phyloP scores from a whole-genome alignment of 2,888 invertebrate species.

The Eurytoma adleriae region DNA sequence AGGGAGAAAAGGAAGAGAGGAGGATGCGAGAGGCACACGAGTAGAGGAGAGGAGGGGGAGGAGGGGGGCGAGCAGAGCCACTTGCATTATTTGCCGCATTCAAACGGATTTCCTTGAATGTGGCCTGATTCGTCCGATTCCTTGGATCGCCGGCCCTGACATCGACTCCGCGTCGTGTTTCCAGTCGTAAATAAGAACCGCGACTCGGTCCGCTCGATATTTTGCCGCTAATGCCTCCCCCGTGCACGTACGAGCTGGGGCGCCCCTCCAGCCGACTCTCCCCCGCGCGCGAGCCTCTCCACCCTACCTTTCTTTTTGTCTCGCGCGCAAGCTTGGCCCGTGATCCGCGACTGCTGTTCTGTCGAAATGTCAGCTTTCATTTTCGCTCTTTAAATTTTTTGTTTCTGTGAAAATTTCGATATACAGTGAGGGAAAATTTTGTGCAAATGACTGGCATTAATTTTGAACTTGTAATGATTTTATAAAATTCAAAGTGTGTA shows the following conservation, averaged over 20 bases:
- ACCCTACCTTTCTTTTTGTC: not conserved
- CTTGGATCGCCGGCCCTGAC: constrained; percentile 57
- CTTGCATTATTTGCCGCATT: constrained; percentile 58
- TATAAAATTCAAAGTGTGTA: too few relatives aligned
- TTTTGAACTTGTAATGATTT: too few relatives aligned
- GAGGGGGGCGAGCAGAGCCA: constrained; percentile 23
- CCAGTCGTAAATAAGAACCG: constrained; percentile 55
- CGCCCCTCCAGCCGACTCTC: not conserved
- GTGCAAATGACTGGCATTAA: too few relatives aligned
- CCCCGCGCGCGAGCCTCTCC: not conserved
- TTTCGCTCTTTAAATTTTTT: too few relatives aligned
- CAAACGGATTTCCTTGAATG: constrained; percentile 58
- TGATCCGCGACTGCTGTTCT: not conserved
- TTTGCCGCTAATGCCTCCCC: constrained; percentile 43
- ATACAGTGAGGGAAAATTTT: too few relatives aligned
- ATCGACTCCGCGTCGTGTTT: constrained; percentile 41
- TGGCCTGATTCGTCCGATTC: constrained; percentile 58
- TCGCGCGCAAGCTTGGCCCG: not conserved
- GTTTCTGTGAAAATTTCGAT: too few relatives aligned
- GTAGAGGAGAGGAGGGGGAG: not conserved
- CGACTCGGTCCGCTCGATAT: constrained; percentile 46
- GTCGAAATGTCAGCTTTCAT: too few relatives aligned
- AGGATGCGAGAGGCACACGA: constrained; percentile 26
- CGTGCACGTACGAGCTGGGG: constrained; percentile 6
- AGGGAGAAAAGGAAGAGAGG: constrained; percentile 28